phyloP scores from a whole-genome alignment of 30 jellyfish, hydroid and myxozoan genomes.

The Hydractinia symbiolongicarpus region DNA sequence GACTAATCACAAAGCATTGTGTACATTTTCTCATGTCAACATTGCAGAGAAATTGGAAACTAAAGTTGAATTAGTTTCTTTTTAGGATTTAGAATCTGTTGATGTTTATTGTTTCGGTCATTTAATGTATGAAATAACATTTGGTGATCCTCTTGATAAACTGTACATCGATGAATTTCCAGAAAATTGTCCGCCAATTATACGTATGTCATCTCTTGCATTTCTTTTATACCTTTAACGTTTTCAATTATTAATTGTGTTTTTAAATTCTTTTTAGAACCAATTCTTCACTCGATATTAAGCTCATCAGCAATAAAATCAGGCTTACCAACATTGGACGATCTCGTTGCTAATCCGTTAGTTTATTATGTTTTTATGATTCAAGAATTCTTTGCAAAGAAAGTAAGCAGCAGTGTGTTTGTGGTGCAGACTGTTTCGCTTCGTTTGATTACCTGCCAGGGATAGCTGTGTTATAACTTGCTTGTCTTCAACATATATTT shows the following conservation, averaged over 20 bases:
- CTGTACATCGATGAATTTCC: constrained; percentile 63
- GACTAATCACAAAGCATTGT: too few species aligned
- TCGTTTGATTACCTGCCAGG: neutral
- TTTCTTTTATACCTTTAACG: neutral
- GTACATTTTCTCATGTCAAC: too few species aligned
- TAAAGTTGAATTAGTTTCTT: neutral
- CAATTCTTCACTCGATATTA: constrained; percentile 73
- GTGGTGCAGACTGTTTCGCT: too few species aligned
- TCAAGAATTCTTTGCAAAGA: neutral
- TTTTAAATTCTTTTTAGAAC: constrained; percentile 44
- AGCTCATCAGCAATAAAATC: constrained; percentile 66
- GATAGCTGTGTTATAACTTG: too few species aligned
- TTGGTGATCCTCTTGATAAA: constrained; percentile 66
- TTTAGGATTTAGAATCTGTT: constrained; percentile 63
- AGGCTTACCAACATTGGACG: constrained; percentile 85
- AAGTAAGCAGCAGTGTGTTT: too few species aligned
- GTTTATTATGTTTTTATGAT: constrained; percentile 13
- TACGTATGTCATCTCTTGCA: constrained; percentile 38
- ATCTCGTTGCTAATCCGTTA: constrained; percentile 79
- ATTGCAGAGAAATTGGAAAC: neutral
- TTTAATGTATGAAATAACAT: constrained; percentile 73
- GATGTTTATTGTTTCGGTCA: constrained; percentile 92
- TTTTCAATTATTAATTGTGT: too few species aligned
- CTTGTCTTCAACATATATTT: too few species aligned
- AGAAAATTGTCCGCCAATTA: constrained; percentile 65